Evolutionary conservation across 1,140 invertebrate genomes (phyloP).

Genomic region (Hylaeus volcanicus): DNA sequence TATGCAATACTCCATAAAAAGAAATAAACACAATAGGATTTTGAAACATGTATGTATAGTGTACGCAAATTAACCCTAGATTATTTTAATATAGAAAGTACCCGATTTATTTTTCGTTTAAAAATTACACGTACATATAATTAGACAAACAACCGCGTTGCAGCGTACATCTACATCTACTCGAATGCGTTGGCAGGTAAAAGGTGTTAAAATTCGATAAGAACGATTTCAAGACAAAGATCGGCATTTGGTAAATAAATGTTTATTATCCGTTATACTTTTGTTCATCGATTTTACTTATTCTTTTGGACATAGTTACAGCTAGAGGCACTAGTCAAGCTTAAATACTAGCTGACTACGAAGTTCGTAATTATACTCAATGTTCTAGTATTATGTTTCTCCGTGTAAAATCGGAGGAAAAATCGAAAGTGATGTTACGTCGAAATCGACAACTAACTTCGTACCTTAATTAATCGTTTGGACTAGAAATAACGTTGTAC

Average conservation of each 20-base stretch:
- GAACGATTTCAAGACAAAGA: constrained; percentile 23
- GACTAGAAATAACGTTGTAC: too few relatives aligned
- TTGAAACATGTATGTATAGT: too few relatives aligned
- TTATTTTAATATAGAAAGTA: too few relatives aligned
- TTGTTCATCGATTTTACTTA: constrained; percentile 51
- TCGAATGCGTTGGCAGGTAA: neutral
- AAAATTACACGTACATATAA: too few relatives aligned
- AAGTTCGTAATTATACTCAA: constrained; percentile 59
- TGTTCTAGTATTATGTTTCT: constrained; percentile 53
- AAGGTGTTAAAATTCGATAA: too few relatives aligned
- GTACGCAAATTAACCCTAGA: too few relatives aligned
- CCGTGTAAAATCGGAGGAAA: neutral
- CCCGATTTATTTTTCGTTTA: too few relatives aligned
- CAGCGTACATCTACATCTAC: too few relatives aligned
- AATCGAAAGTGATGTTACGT: constrained; percentile 30
- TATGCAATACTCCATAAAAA: too few relatives aligned
- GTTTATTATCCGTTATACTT: constrained; percentile 62
- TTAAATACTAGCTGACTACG: constrained; percentile 70
- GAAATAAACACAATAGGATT: too few relatives aligned
- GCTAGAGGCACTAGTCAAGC: constrained; percentile 76
- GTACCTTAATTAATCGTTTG: too few relatives aligned
- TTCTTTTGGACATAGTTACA: constrained; percentile 65
- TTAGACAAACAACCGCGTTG: too few relatives aligned
- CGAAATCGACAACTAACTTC: neutral
- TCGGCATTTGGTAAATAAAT: constrained; percentile 60